Conservation (phyloP, 1,140 invertebrate species). For the Adoxophyes honmai region DNA sequence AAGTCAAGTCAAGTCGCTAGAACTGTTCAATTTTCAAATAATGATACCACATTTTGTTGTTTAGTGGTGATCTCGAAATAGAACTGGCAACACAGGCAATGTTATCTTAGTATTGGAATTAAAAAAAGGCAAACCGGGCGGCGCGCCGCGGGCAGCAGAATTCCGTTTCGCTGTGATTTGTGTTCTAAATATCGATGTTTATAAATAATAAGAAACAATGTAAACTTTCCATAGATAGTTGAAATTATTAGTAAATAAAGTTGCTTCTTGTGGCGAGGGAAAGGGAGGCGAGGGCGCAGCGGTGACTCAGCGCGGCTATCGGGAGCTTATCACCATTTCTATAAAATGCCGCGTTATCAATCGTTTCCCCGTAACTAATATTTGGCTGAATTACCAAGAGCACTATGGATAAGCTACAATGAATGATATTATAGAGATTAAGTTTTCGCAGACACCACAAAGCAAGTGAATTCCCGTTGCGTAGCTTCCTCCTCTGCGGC, state of each 20-base stretch:
- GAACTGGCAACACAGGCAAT: too few relatives aligned
- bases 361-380: neutral
- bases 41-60: too few relatives aligned
- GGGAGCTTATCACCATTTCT: neutral
- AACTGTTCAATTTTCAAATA: too few relatives aligned
- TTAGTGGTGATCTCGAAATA: too few relatives aligned
- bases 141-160: conserved; percentile 2
- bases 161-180: conserved; percentile 29
- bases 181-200: conserved; percentile 20
- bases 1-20: too few relatives aligned
- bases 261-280: neutral
- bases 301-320: neutral
- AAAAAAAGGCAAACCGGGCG: too few relatives aligned
- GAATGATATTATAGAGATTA: neutral
- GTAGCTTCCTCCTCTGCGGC: neutral
- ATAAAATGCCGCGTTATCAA: neutral
- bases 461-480: neutral
- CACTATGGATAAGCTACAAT: neutral
- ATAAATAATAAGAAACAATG: neutral
- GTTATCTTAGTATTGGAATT: too few relatives aligned
- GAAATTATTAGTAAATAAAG: conserved; percentile 7
- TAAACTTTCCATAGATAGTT: neutral
- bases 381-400: too few relatives aligned
- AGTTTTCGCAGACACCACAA: neutral
- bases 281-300: neutral